Evolutionary conservation across 1,140 invertebrate genomes (phyloP).

Genomic region (Zaprionus nigranus): DNA sequence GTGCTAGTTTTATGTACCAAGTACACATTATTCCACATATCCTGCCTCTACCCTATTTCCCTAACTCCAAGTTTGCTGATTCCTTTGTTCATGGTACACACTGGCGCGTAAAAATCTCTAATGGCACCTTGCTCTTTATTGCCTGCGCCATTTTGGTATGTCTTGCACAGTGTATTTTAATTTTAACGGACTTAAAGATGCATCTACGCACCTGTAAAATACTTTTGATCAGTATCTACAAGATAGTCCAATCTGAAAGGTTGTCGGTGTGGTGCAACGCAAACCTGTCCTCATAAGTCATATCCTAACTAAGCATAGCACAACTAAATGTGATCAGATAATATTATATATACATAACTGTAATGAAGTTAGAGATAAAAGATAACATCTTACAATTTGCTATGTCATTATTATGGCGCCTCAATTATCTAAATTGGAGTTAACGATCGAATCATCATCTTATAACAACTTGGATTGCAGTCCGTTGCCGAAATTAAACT

Average conservation of each 20-base stretch:
- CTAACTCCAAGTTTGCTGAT: conserved; percentile 38
- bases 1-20: conserved; percentile 76
- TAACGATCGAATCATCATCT: not conserved
- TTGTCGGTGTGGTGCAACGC: no score
- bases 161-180: not conserved
- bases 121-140: conserved; percentile 64
- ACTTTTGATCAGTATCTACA: not conserved
- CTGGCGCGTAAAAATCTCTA: conserved; percentile 73
- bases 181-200: not conserved
- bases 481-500: not conserved
- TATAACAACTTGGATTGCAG: not conserved
- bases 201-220: not conserved
- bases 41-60: not conserved
- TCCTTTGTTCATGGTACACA: conserved; percentile 40
- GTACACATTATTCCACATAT: conserved; percentile 53
- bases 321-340: no score
- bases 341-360: no score
- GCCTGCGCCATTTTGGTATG: conserved; percentile 36
- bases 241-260: no score
- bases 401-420: not conserved
- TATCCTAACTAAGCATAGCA: no score
- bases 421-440: not conserved
- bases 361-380: no score
- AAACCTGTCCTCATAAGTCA: no score
- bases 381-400: not conserved